Evolutionary conservation across 2,113 vertebrate species (phyloP), one percentile per base, ranked within the genome.

Genomic region (Pelmatolapia mariae): DNA sequence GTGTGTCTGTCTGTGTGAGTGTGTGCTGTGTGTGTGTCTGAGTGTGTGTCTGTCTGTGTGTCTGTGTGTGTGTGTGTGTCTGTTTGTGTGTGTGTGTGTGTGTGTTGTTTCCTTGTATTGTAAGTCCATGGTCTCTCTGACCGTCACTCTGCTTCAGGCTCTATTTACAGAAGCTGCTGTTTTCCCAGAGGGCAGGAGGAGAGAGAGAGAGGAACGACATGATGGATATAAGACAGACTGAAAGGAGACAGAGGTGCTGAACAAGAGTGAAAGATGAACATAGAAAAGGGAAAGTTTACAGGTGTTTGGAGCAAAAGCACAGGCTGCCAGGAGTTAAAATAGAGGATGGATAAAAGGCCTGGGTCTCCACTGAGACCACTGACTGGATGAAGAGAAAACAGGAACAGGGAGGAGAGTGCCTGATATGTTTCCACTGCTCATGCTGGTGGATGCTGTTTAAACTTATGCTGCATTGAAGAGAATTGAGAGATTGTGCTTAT

Each of bases 251-350:
- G 10, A 38, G 8, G 19, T 24, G 54, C 54, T 4, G 12, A 26
- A 56, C 11, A 36, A 73, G 66, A 83, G 66, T 26, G 56, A 78
- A 57, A 53, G 57, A 84, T 76, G 33, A 54, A 86, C 86, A 80
- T 22, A 73, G 57, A 50, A 66, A 86, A 31, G 61, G 12, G 57
- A 89, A 63, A 71, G 54, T 26, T 66, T 79, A 38, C 68, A 26
- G 78, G 33, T 15, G 78, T 94, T 83, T 93, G 92, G 88, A 89
- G 12, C 18, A 31, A 85, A 83, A 56, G 88, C 83, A 87, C 19
- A 15, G 86, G 22, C 24, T 89, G 91, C 95, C 89, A n/a, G 50
- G 9, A 53, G 50, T 53, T 53, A 53, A 53, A 53, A 53, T 53
- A n/a, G 50, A 93, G 87, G 66, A 22, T 11, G 52, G 52, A 54